Base-by-base conservation (phyloP, 2,113 vertebrate species). In the Syngnathus floridae region DNA sequence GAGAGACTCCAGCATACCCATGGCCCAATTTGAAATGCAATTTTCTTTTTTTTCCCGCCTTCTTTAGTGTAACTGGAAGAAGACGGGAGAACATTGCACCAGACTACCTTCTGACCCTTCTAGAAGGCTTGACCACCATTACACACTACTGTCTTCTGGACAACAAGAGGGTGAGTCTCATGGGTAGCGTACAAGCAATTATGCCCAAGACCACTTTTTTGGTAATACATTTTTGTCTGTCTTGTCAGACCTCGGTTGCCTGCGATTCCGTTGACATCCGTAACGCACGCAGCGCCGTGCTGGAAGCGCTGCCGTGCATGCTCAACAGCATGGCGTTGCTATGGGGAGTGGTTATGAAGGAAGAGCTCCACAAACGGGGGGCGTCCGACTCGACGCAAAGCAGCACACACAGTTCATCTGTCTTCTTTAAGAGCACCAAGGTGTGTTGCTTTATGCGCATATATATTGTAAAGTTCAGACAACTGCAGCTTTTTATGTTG, bases 391-490 rank as follows among this genome's bases (percentile, higher is more conserved):
- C 81, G 1, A 78, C 88, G 62, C 91, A 93, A 57, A 91, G 90
- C 62, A 84, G 84, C 80, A 89, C 80, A 5, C 89, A 92, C 45
- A 91, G 91, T 10, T 93, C 93, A 61, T 96, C 93, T 0, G 93
- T 97, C 55, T 97, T 95, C 82, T 99, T 99, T 49, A 97, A 93
- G 88, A 91, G 92, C 87, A 93, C 93, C 52, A 99, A 95, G 89
- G 97, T 95, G 86, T 76, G 89, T 59, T 49, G 17, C 43, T 59
- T 45, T 3, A 31, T 41, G 0, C 14, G 19, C 12, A 51, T 13
- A n/a, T 21, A 2, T 9, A 51, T 21, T 3, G 26, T 31, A 31
- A 31, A 31, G 26, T 31, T 31, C 26, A 31, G 26, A 31, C 26
- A 31, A 31, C 26, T 31, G 26, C 26, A 31, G 26, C 26, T 31